A percentile compares a stretch with the other conserved stretches of the same genome.
These are phyloP conservation scores for Meda fulgida DNA, from an alignment of 2,797 vertebrate genomes.

Conservation along the genomic window DNA sequence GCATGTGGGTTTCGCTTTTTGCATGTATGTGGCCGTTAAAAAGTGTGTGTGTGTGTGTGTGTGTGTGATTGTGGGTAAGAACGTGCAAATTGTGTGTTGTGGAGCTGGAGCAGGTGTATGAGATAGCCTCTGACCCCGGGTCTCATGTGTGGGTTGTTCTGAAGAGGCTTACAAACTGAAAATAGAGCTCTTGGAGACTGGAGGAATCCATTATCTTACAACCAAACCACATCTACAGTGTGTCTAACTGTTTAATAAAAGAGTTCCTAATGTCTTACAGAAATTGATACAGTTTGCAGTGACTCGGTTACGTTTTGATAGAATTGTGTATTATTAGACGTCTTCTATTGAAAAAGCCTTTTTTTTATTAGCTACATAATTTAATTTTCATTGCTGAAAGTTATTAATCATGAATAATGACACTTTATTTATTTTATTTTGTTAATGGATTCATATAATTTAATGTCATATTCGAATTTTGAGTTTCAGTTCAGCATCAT, in stretches of 20 bases:
- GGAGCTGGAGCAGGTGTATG: constrained; percentile 56
- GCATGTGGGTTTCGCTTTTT: constrained; percentile 33
- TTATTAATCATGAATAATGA: background rate
- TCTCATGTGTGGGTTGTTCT: constrained; percentile 64
- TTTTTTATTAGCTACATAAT: background rate
- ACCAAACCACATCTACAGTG: constrained; percentile 11
- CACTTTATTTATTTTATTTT: background rate
- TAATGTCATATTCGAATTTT: background rate
- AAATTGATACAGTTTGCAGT: background rate
- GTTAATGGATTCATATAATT: background rate
- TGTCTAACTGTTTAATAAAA: constrained; percentile 12
- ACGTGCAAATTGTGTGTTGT: constrained; percentile 21
- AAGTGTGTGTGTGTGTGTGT: constrained; percentile 30
- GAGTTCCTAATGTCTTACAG: background rate
- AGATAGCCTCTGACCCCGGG: constrained; percentile 67
- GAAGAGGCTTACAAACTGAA: constrained; percentile 57
- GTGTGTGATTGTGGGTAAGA: constrained; percentile 31
- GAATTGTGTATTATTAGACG: background rate
- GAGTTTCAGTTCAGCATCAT: background rate
- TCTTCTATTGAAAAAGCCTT: background rate
- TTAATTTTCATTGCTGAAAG: background rate
- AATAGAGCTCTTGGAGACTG: constrained; percentile 53
- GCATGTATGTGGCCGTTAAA: constrained; percentile 16
- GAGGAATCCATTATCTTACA: constrained; percentile 37
- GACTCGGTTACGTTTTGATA: background rate